These are phyloP conservation scores for Ooceraea biroi DNA, from an alignment of 1,140 invertebrate species.

Conservation along the genomic window DNA sequence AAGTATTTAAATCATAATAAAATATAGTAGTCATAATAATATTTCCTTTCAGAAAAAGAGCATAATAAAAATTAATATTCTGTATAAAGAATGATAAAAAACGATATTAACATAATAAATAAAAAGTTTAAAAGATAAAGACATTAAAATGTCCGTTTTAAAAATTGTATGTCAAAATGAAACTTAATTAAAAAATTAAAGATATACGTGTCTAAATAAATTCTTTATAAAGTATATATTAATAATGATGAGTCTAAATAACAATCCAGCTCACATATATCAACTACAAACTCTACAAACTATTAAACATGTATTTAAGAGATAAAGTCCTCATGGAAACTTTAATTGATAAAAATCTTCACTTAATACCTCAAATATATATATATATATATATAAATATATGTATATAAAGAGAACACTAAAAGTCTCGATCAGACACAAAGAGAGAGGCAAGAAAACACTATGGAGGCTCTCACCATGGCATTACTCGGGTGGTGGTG, in stretches of 20 bases:
- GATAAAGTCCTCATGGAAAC: slow-evolving; percentile 5
- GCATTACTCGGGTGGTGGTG: slow-evolving; percentile 71
- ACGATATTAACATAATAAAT: background rate
- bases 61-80: slow-evolving; percentile 74
- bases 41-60: slow-evolving; percentile 58
- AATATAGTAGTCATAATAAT: slow-evolving; percentile 54
- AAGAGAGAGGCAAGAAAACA: slow-evolving; percentile 81
- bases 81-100: slow-evolving; percentile 59
- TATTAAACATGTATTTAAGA: slow-evolving; percentile 37
- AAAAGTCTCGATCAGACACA: slow-evolving; percentile 81
- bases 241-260: background rate
- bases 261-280: slow-evolving; percentile 20
- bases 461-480: slow-evolving; percentile 87
- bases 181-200: slow-evolving; percentile 12
- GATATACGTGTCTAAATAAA: slow-evolving; percentile 4
- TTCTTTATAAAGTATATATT: background rate
- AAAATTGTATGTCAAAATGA: background rate
- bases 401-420: slow-evolving; percentile 66
- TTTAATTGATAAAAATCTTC: background rate
- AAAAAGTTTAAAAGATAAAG: background rate
- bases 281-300: background rate
- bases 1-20: slow-evolving; percentile 63
- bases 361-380: slow-evolving; percentile 29
- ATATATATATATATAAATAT: slow-evolving; percentile 46
- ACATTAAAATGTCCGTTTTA: background rate